A percentile compares a stretch with the other conserved stretches of the same genome.
Evolutionary conservation across 2,797 vertebrate genomes (phyloP).

Genomic region (Dendrocincla fuliginosa): DNA sequence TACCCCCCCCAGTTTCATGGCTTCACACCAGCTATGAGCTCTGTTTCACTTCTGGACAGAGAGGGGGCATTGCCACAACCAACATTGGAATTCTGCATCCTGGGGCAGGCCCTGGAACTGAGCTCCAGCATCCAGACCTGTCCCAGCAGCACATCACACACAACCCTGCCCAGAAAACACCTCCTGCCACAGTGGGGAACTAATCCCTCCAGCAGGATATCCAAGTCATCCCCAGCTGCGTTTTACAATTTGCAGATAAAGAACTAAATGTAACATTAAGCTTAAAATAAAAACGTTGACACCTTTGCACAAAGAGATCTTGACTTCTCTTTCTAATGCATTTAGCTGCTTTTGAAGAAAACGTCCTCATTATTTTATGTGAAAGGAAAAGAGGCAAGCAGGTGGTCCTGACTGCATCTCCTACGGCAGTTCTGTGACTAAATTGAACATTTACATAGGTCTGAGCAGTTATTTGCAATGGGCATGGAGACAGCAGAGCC

Average conservation of each 20-base stretch:
- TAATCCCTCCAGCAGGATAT: background rate
- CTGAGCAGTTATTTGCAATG: background rate
- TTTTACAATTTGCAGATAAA: background rate
- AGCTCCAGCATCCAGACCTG: background rate
- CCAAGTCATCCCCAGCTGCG: background rate
- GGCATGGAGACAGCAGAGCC: background rate
- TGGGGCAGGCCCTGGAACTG: too few relatives aligned
- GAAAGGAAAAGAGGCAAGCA: background rate
- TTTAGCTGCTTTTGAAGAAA: background rate
- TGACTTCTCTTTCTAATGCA: background rate
- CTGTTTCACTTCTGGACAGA: background rate
- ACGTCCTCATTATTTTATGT: background rate
- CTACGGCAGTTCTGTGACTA: background rate
- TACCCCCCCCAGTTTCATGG: accelerated
- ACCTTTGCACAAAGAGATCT: background rate
- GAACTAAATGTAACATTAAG: background rate
- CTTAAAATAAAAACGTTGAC: background rate
- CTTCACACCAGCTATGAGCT: background rate
- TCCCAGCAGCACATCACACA: background rate
- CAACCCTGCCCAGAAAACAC: background rate
- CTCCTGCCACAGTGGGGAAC: background rate
- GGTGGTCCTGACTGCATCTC: background rate
- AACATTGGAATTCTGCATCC: background rate
- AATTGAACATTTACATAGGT: background rate
- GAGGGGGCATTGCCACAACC: background rate